A percentile compares a stretch with the other conserved stretches of the same genome.
phyloP scores from a whole-genome alignment of 2,888 invertebrate genomes.

The Habroteleia sp. region DNA sequence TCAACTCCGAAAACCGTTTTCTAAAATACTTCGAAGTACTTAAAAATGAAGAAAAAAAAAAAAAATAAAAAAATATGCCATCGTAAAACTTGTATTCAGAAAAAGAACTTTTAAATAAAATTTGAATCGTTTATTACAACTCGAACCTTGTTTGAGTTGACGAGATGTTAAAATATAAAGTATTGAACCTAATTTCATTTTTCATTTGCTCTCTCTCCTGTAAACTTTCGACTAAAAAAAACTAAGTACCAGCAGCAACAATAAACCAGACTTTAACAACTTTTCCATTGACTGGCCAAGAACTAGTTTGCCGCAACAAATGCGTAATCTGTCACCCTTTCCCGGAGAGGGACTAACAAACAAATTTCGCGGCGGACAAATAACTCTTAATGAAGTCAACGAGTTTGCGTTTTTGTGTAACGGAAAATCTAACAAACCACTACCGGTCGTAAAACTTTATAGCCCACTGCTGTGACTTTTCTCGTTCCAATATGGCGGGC shows the following conservation, averaged over 20 bases:
- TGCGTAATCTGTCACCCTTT: conserved; percentile 16
- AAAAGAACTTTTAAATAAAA: no score
- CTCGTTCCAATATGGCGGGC: conserved; percentile 38
- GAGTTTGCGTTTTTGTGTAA: conserved; percentile 39
- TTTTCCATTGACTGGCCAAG: not conserved
- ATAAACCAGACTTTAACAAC: not conserved
- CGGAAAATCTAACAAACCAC: conserved; percentile 77
- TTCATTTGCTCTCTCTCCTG: no score
- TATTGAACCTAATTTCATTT: no score
- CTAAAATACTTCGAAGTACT: no score
- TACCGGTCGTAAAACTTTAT: conserved; percentile 78
- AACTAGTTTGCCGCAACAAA: conserved; percentile 15
- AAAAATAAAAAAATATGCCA: no score
- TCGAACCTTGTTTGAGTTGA: no score
- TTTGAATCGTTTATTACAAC: no score
- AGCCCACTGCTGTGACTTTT: conserved; percentile 70
- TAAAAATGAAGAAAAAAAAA: no score
- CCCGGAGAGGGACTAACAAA: not conserved
- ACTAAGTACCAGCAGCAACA: not conserved
- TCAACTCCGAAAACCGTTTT: no score
- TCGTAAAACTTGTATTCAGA: no score
- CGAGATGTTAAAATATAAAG: no score
- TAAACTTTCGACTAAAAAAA: not conserved
- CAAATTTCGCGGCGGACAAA: conserved; percentile 18
- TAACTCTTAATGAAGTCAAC: conserved; percentile 40